A percentile compares a stretch with the other conserved stretches of the same genome.
phyloP scores from a whole-genome alignment of 2,113 vertebrate genomes.

The Aptenodytes patagonicus region DNA sequence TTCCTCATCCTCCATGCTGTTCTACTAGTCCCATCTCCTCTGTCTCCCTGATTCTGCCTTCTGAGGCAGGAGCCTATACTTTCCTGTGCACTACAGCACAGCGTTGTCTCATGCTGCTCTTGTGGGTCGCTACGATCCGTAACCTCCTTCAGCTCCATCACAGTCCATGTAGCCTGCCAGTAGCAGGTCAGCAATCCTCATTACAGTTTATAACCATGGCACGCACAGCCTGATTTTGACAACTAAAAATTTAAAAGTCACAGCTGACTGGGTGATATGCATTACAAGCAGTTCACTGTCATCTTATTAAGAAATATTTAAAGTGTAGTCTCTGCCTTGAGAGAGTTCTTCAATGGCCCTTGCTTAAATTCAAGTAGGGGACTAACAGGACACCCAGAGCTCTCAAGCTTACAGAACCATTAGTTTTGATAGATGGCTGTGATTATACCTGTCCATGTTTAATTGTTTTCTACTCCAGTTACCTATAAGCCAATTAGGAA shows the following conservation, averaged over 20 bases:
- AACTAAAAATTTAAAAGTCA: neutral
- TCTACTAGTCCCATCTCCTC: neutral
- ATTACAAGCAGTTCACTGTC: neutral
- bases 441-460: neutral
- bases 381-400: neutral
- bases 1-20: neutral
- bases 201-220: neutral
- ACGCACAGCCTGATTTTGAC: neutral
- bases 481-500: conserved; percentile 9
- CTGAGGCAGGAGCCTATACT: neutral
- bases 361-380: neutral
- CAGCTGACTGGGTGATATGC: neutral
- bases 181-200: neutral
- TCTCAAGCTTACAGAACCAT: neutral
- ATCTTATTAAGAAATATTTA: neutral
- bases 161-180: neutral
- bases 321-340: neutral
- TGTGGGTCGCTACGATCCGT: rapidly evolving
- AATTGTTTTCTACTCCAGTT: conserved; percentile 45
- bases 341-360: neutral
- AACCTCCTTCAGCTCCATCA: neutral
- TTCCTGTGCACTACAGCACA: neutral
- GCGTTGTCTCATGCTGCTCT: rapidly evolving
- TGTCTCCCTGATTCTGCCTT: neutral
- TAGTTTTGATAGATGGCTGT: conserved; percentile 34